These are phyloP conservation scores for Nezara viridula DNA, from an alignment of 2,888 invertebrate genomes.

Conservation along the genomic window DNA sequence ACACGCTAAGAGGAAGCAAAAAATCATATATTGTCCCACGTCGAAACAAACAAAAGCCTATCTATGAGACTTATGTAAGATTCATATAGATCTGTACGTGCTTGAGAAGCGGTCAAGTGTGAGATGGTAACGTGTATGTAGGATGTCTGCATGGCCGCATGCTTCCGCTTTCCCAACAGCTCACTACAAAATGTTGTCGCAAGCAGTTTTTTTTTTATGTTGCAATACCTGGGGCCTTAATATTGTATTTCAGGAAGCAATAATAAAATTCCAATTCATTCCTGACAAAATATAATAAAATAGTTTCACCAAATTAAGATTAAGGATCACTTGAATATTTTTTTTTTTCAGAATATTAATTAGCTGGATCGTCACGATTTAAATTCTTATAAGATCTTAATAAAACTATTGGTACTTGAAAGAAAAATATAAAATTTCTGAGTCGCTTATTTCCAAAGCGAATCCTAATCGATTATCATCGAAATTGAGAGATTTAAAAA, in stretches of 20 bases:
- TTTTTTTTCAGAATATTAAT: no score
- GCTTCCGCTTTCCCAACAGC: conserved; percentile 34
- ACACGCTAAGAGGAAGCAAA: background rate
- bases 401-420: no score
- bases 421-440: no score
- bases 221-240: background rate
- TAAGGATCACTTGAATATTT: no score
- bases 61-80: background rate
- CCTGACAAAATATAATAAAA: background rate
- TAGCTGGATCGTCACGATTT: no score
- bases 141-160: conserved; percentile 48
- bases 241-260: background rate
- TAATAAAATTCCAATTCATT: background rate
- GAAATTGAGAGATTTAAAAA: no score
- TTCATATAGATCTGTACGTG: background rate
- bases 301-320: no score
- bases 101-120: conserved; percentile 5
- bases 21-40: background rate
- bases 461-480: no score
- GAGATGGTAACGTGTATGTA: conserved; percentile 24
- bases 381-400: no score
- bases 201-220: background rate
- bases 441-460: no score
- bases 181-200: background rate
- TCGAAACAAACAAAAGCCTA: background rate